These are phyloP conservation scores for Drosophila leonis DNA, from an alignment of 2,888 invertebrate species.

Conservation along the genomic window DNA sequence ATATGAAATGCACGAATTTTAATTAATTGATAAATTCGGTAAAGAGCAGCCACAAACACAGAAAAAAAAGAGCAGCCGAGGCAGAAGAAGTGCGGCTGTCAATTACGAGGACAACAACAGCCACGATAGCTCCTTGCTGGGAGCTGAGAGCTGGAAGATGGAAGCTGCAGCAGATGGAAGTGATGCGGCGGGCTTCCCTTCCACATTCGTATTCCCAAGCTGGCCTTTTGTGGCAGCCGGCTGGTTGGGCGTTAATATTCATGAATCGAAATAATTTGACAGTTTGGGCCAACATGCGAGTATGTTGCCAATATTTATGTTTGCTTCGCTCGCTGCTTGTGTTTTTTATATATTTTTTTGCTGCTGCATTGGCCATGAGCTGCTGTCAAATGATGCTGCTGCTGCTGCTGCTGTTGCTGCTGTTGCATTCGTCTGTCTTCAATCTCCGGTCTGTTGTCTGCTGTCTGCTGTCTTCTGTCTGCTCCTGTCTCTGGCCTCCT, in stretches of 20 bases:
- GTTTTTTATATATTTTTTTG: conserved; percentile 16
- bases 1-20: conserved; percentile 81
- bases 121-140: conserved; percentile 56
- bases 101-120: conserved; percentile 69
- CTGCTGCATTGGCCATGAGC: conserved; percentile 48
- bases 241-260: conserved; percentile 79
- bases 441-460: conserved; percentile 31
- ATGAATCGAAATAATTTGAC: conserved; percentile 82
- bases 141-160: conserved; percentile 13
- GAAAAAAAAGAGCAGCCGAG: conserved; percentile 13
- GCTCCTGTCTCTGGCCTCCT: conserved; percentile 17
- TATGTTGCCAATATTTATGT: conserved; percentile 79
- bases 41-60: conserved; percentile 57
- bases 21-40: conserved; percentile 82
- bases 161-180: background rate
- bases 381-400: conserved; percentile 58
- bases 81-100: conserved; percentile 72
- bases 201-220: conserved; percentile 39
- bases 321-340: conserved; percentile 30
- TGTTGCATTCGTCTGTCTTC: conserved; percentile 28
- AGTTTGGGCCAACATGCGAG: conserved; percentile 82
- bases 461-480: background rate
- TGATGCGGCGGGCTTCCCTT: background rate
- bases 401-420: background rate
- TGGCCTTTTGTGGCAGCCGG: conserved; percentile 42